phyloP scores from a whole-genome alignment of 2,113 vertebrate species.

The Halcyon malimbica region DNA sequence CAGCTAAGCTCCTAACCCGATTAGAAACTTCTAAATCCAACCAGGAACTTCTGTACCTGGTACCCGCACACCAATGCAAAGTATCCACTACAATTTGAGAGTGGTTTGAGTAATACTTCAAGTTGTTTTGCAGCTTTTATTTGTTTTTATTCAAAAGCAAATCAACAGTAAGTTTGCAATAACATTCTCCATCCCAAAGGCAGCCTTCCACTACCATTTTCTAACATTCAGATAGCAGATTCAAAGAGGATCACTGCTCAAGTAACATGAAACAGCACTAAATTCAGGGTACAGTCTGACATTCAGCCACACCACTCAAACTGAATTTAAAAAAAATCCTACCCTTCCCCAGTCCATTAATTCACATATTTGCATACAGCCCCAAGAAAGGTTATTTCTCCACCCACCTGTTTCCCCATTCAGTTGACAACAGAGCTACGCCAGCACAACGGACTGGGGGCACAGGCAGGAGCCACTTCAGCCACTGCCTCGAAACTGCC shows the following conservation, averaged over 20 bases:
- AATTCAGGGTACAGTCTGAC: background rate
- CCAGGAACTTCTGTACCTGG: background rate
- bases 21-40: background rate
- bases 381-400: background rate
- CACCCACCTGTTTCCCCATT: background rate
- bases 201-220: background rate
- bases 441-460: background rate
- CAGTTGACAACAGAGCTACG: background rate
- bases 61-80: background rate
- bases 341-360: background rate
- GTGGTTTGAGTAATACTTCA: background rate
- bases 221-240: background rate
- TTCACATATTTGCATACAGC: background rate
- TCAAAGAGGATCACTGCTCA: background rate
- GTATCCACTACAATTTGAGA: background rate
- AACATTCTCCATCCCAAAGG: background rate
- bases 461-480: background rate
- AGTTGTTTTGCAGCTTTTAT: background rate
- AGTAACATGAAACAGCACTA: background rate
- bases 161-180: background rate
- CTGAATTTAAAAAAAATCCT: background rate
- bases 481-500: background rate
- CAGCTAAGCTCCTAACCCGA: slow-evolving; percentile 12
- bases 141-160: background rate
- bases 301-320: background rate